Base-by-base conservation (phyloP, 2,113 vertebrate species). In the Grantiella picta region DNA sequence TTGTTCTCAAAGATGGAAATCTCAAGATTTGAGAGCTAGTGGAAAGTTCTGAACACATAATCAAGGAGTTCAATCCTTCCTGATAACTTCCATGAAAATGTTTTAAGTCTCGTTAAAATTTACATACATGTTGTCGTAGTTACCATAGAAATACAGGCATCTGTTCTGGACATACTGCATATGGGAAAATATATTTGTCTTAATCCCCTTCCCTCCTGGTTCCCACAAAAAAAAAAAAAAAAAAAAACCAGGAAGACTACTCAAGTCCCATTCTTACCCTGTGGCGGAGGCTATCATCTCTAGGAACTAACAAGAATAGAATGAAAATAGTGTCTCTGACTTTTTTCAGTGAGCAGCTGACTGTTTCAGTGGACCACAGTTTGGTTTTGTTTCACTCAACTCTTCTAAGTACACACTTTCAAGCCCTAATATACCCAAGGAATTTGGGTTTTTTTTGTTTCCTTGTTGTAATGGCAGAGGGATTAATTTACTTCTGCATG, bases 391-490 rank as follows among this genome's bases (percentile, higher is more conserved):
- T 70, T 76, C 42, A 35, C 4, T 66, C 5, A 23, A 8, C 2
- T 64, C 8, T 54, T 77, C 24, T 27, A 73, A 49, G 3, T 40
- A 54, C 5, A 24, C 28, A 23, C 8, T 71, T 61, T 2, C 22
- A 72, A 71, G 20, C 11, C 15, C 11, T 53, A 65, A 40, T 47
- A 83, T 60, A 52, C 4, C 0, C 6, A 10, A 36, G 4, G 7
- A 15, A 28, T 29, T 60, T 10, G 15, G 10, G 2, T 0, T 0
- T 21, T 65, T 70, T 50, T 45, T 45, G 1, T 56, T 38, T 49
- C 27, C 77, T 72, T 28, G 7, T 66, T 53, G 4, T 66, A 44
- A 6, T 17, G 29, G 4, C 1, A 7, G 4, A 61, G 19, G 35
- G 7, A 15, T 50, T 2, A 33, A 57, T 66, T 66, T 65, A 42